A percentile compares a stretch with the other conserved stretches of the same genome.
phyloP scores from a whole-genome alignment of 2,113 vertebrate species.

The Physeter macrocephalus region DNA sequence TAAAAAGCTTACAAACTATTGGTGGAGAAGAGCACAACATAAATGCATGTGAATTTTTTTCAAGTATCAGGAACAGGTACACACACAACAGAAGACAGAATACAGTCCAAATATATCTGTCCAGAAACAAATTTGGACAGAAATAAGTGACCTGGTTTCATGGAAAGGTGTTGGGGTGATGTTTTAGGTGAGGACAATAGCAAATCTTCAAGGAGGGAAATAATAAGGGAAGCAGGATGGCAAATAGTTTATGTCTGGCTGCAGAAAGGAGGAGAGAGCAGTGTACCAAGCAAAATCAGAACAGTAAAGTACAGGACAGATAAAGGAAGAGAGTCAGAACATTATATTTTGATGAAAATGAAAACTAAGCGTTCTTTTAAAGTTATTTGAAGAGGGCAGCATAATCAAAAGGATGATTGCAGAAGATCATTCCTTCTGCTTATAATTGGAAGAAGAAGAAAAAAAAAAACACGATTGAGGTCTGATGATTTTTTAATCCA shows the following conservation, averaged over 20 bases:
- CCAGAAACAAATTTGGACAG: neutral
- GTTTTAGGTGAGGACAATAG: neutral
- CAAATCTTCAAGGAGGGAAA: constrained; percentile 9
- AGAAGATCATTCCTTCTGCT: neutral
- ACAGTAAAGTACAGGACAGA: neutral
- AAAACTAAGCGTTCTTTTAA: constrained; percentile 21
- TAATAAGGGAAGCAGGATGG: neutral
- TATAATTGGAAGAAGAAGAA: neutral
- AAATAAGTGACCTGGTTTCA: neutral
- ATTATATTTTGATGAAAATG: constrained; percentile 34
- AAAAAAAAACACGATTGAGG: neutral
- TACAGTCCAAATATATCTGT: neutral
- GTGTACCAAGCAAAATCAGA: neutral
- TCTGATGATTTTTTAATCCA: neutral
- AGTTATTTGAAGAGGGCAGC: constrained; percentile 47
- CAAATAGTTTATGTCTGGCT: neutral
- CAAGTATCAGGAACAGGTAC: neutral
- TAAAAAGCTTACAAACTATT: neutral
- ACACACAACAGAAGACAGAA: neutral
- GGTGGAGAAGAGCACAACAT: neutral
- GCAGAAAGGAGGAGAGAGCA: neutral
- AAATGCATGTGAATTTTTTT: neutral
- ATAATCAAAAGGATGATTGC: neutral
- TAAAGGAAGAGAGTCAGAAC: neutral
- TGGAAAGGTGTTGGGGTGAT: neutral